Conservation (phyloP, 2,797 vertebrate species). For the Triplophysa yarkandensis region DNA sequence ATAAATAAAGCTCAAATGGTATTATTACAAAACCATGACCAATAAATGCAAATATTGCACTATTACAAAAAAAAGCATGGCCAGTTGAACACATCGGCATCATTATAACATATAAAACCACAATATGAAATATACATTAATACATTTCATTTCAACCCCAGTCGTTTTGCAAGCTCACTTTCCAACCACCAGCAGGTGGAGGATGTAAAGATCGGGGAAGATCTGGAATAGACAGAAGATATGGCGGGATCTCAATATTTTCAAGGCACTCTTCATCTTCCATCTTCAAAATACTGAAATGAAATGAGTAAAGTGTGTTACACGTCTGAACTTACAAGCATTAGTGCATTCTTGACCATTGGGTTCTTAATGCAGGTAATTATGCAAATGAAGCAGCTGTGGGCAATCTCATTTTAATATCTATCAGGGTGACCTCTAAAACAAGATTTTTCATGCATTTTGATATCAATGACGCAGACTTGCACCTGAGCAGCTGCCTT, state of each 20-base stretch:
- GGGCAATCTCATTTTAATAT: conserved; percentile 34
- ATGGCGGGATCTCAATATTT: conserved; percentile 76
- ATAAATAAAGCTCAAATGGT: neutral
- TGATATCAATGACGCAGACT: conserved; percentile 27
- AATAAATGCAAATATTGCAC: neutral
- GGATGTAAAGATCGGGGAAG: conserved; percentile 88
- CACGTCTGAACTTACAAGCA: conserved; percentile 2
- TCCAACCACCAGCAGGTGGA: conserved; percentile 82
- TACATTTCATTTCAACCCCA: conserved; percentile 81
- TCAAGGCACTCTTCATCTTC: conserved; percentile 62
- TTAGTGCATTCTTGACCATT: neutral
- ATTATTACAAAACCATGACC: neutral
- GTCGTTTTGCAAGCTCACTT: conserved; percentile 69
- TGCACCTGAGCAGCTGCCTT: conserved; percentile 21
- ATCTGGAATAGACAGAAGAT: conserved; percentile 85
- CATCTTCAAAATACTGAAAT: conserved; percentile 65
- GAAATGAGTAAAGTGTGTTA: conserved; percentile 9
- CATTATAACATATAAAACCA: neutral
- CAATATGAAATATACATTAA: neutral
- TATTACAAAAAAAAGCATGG: neutral
- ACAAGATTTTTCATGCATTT: conserved; percentile 31
- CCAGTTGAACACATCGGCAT: neutral
- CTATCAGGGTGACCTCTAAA: conserved; percentile 40
- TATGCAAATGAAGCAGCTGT: conserved; percentile 37
- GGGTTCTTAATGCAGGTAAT: conserved; percentile 24